Base-by-base conservation (phyloP, 1,140 invertebrate genomes). In the Thaumetopoea pityocampa region DNA sequence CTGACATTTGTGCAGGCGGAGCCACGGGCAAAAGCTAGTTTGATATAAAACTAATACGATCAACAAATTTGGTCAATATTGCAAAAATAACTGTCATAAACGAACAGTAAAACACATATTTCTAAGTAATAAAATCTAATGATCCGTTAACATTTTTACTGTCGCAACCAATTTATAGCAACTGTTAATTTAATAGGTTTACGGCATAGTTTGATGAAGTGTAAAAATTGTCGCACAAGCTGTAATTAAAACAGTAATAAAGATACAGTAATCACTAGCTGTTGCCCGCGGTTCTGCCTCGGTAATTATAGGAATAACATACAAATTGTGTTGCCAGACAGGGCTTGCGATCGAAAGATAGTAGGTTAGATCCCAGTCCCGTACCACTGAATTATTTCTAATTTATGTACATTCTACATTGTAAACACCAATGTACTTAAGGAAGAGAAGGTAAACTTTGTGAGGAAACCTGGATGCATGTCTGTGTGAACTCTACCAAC, bases 151-250 rank as follows among this genome's bases (percentile, higher is more conserved):
- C 12, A 7, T 8, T 32, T 23, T 12, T 8, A 20, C 24, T 19
- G 24, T 41, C 37, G 8, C 28, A 41, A n/a, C 22, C 19, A 32
- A 19, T 41, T 41, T 32, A 41, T 23, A 20, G 19, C 7, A 4
- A 4, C 15, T 28, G 27, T 41, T 41, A 41, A 32, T 16, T 32
- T 32, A 32, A 41, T 40, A 8, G 18, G 2, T 32, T 41, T 32
- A 41, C 14, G 28, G 24, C 27, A n/a, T 5, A 2, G n/a, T 9
- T 23, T 32, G 11, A 8, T 32, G 8, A 41, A 32, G 20, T 41
- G 8, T 41, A 32, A 32, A 41, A 41, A 38, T 28, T 38, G 36
- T 41, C n/a, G 19, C 30, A 41, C 27, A 41, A 38, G 26, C 26
- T 18, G 9, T 5, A 19, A 28, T 38, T 10, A 24, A 18, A 2